Evolutionary conservation across 2,888 invertebrate genomes (phyloP), one percentile per base, ranked within the genome.

Genomic region (Drosophila cognata): DNA sequence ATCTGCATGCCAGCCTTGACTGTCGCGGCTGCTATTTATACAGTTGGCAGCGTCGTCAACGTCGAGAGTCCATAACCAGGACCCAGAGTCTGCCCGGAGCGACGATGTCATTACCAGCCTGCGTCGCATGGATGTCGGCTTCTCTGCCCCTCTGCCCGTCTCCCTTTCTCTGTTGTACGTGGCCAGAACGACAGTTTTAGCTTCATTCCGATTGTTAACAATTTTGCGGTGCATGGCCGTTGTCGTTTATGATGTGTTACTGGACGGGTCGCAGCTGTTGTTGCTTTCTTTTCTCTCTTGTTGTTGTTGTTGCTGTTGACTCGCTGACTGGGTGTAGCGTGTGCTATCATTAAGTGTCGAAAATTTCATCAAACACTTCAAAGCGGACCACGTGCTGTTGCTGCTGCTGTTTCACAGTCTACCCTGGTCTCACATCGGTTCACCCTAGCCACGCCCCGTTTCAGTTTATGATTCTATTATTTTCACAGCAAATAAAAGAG

Each of bases 351-450:
- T 88, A 91, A 91, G 89, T 88, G 91, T 83, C 88, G 90, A 89
- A 88, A 91, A 91, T 91, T 88, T 84, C 89, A 88, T 89, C 91
- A 89, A 85, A 90, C 90, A 90, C 88, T 90, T 90, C 89, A 88
- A 87, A 85, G 72, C 67, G 85, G 85, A 80, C 80, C 85, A 82
- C 82, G 88, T 77, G 84, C 70, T 71, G 60, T 61, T 53, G 28
- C 25, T 38, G 43, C 16, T 52, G 35, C 38, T 52, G 7, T 3
- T 43, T 43, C 29, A 21, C 4, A 57, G 57, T 57, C 31, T 31
- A 31, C 21, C 29, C 35, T 35, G 35, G 29, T 21, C 31, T 36
- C 35, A 38, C 18, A 33, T 50, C 46, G 55, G 11, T 46, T 21
- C 41, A 62, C 53, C 52, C 59, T 35, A 55, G 77, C 75, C 76